Evolutionary conservation across 2,113 vertebrate genomes (phyloP).

Genomic region (Phalacrocorax carbo): DNA sequence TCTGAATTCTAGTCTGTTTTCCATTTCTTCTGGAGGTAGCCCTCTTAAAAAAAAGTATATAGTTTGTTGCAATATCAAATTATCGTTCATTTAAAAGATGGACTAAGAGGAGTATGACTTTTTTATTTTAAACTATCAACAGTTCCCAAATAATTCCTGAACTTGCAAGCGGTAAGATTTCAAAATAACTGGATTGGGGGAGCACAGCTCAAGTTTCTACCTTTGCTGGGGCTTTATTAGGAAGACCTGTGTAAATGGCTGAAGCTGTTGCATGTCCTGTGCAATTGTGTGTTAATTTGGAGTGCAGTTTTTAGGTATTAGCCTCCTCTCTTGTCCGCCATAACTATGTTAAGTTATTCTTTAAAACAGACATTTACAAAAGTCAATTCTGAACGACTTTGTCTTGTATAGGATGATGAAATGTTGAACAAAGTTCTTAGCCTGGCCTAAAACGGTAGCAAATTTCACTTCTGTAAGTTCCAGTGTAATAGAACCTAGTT

Average conservation of each 20-base stretch:
- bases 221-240: not conserved
- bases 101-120: not conserved
- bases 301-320: not conserved
- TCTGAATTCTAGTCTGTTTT: not conserved
- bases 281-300: not conserved
- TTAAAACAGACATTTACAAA: not conserved
- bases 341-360: not conserved
- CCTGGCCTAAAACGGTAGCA: not conserved
- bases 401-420: not conserved
- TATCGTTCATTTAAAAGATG: not conserved
- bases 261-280: not conserved
- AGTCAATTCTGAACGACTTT: not conserved
- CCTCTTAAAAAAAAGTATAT: fast-evolving
- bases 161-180: not conserved
- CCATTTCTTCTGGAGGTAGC: not conserved
- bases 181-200: not conserved
- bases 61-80: not conserved
- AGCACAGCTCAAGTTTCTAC: not conserved
- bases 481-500: not conserved
- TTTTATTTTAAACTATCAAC: not conserved
- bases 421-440: not conserved
- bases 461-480: not conserved
- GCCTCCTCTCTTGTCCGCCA: not conserved
- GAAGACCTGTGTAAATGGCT: not conserved
- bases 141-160: not conserved